Base-by-base conservation (phyloP, 2,888 invertebrate species). In the Fragum fragum region DNA sequence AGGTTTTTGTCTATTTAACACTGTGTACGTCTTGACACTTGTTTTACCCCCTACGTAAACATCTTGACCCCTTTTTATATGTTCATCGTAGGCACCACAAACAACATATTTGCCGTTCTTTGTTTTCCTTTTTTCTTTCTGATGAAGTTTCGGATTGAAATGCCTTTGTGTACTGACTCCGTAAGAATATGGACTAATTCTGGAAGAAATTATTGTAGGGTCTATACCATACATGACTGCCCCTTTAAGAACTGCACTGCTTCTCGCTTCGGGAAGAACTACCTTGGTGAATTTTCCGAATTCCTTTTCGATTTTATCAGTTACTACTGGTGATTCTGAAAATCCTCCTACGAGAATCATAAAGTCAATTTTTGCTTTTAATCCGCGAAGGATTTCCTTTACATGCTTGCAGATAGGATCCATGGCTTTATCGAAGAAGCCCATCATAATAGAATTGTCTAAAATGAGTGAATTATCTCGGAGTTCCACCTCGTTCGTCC, bases 71-170 rank as follows among this genome's bases (percentile, higher is more conserved):
- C 57, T 76, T 61, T 80, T 73, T 21, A 85, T 70, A 72, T 83
- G 80, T 29, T 75, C 77, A 39, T 81, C 74, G 59, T 83, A 85
- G 1, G 47, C 80, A 68, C 77, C 74, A 32, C 76, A 73, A 0
- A 83, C 85, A 21, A 80, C 47, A 1, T 28, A 3, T 68, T 69
- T 75, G 5, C 78, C 85, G 18, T 53, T 39, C 2, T 26, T 29
- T 23, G 11, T 52, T 23, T 23, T 63, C 39, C 53, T 73, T 57
- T 9, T 66, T 11, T 55, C n/a, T 18, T 9, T n/a, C 42, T 63
- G 72, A 32, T 78, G 66, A 1, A 59, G 29, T 21, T 28, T 16
- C 2, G 47, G n/a, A 23, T 72, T 52, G 47, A 16, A 78, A 21
- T 6, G 1, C 21, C 14, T 32, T 28, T 73, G 11, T 36, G 73